Base-by-base conservation (phyloP, 2,888 invertebrate genomes). In the Crepidodera aurea region DNA sequence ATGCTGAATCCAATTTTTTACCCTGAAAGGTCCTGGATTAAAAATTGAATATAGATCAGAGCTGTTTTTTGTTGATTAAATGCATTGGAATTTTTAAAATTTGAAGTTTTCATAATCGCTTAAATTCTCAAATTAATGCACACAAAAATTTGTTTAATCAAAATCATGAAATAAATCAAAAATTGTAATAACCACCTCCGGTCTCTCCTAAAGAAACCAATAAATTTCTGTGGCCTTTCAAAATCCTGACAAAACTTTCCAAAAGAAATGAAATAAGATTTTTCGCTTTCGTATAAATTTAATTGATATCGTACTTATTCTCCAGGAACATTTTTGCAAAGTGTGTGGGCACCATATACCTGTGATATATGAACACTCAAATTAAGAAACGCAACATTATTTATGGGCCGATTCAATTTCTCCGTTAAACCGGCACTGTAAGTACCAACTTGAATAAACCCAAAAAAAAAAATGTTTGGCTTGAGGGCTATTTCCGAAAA, bases 331-430 rank as follows among this genome's bases (percentile, higher is more conserved):
- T 27, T 55, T 55, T 44, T 32, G 55, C 55, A 18, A 44, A 55
- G 55, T 55, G 55, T 55, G 55, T 55, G 55, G 55, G 55, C 55
- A 55, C 19, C 44, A 44, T 39, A 55, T 18, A 55, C 44, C 29
- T 44, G 55, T 55, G 55, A 55, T 55, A 55, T 55, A 55, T 55
- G 55, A 55, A 55, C 32, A 44, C 55, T 55, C 55, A 44, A 55
- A 55, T 55, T 55, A 55, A 55, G 55, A 55, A 55, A 55, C 55
- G 55, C 55, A 55, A 55, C 44, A 34, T 55, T 55, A 55, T 55
- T 55, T 55, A 55, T 55, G 55, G 19, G 25, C 42, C 44, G 55
- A 55, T 55, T 55, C 55, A 55, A 55, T 55, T 55, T 55, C 55
- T 55, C 42, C 55, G 44, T 55, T 55, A 55, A 55, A 55, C 29